Base-by-base conservation (phyloP, 1,140 invertebrate species). In the Pseudomyrmex gracilis region DNA sequence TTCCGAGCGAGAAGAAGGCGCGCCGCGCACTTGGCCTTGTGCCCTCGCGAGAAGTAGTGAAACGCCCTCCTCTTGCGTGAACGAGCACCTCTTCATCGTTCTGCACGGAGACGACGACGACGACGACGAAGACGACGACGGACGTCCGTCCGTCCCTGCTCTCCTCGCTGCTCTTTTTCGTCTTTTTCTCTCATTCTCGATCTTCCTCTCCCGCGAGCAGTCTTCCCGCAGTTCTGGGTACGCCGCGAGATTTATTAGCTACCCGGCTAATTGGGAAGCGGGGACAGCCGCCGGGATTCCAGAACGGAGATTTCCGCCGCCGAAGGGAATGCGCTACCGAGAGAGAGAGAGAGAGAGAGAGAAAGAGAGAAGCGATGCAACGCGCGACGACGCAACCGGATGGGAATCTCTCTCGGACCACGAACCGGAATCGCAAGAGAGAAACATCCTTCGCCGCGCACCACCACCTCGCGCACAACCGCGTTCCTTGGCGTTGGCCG, bases 201-300 rank as follows among this genome's bases (percentile, higher is more conserved):
- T 60, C 49, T 24, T 82, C n/a, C 47, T 24, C 49, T 73, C 49
- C 22, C n/a, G n/a, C 80, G 12, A 49, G 47, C 61, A 76, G 22
- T 53, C 85, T 84, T 61, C 77, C 86, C 67, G 60, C 55, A 58
- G 66, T 77, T 82, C 83, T 67, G 86, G 53, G 66, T 82, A 86
- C 87, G 60, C 71, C 71, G 84, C 55, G 73, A 89, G 88, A 89
- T 89, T 89, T 89, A 89, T 89, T 89, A 89, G 87, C 88, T 70
- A 53, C 47, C 71, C 74, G 63, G 87, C 76, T 89, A 88, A 89
- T 88, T 89, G 87, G 88, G 85, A 89, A 85, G 80, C 87, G 86
- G 80, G 80, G 78, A 88, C 86, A 67, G 80, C 55, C 64, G 57
- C 49, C 74, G 53, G 84, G 87, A 89, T 89, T 88, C 85, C 87